phyloP scores from a whole-genome alignment of 2,797 vertebrate species.

The Danio choprae region DNA sequence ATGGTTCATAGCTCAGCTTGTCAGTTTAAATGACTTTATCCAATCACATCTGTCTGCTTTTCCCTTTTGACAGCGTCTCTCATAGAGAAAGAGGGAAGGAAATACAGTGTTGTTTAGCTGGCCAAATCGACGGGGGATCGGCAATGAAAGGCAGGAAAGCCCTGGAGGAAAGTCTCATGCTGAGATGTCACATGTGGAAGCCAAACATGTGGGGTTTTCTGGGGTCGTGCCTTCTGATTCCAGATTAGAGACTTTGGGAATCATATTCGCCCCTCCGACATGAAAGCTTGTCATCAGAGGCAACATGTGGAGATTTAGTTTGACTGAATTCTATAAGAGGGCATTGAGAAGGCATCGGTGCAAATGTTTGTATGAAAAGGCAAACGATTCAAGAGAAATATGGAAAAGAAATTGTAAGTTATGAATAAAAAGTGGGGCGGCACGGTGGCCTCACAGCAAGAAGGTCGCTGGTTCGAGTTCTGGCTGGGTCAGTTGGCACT shows the following conservation, averaged over 20 bases:
- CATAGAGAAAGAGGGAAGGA: constrained; percentile 41
- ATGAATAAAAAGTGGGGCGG: too few species aligned
- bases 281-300: background rate
- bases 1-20: constrained; percentile 15
- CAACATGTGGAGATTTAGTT: background rate
- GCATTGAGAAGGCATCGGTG: background rate
- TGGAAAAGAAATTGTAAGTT: too few species aligned
- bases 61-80: constrained; percentile 8
- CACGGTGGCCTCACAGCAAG: too few species aligned
- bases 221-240: constrained; percentile 28
- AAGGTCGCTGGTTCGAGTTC: too few species aligned
- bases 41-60: constrained; percentile 24
- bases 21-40: constrained; percentile 29
- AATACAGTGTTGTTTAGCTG: constrained; percentile 26
- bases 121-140: constrained; percentile 40
- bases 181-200: constrained; percentile 46
- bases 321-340: background rate
- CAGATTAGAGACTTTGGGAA: constrained; percentile 10
- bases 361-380: background rate
- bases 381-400: background rate
- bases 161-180: constrained; percentile 44
- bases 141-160: constrained; percentile 53
- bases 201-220: constrained; percentile 32
- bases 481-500: too few species aligned
- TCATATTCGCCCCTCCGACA: background rate